phyloP scores from a whole-genome alignment of 64 coral and sea anemone genomes.

The Montipora foliosa region DNA sequence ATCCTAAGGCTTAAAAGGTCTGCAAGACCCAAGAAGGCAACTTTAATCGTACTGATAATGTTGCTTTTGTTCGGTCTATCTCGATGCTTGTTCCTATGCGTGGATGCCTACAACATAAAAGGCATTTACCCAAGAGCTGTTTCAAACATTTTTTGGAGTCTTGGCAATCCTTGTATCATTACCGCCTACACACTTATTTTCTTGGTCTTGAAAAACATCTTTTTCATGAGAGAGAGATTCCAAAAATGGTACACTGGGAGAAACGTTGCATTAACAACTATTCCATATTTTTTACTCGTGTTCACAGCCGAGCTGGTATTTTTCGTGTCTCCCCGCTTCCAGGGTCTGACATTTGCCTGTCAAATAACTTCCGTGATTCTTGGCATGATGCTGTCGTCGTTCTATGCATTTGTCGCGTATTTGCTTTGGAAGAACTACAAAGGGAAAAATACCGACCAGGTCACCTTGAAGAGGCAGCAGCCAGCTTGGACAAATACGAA shows the following conservation, averaged over 20 bases:
- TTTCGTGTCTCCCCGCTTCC: slow-evolving; percentile 14
- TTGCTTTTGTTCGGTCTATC: slow-evolving; percentile 52
- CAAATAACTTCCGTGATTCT: slow-evolving; percentile 52
- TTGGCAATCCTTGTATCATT: slow-evolving; percentile 64
- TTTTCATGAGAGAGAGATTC: slow-evolving; percentile 68
- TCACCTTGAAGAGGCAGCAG: neutral
- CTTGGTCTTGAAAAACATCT: slow-evolving; percentile 69
- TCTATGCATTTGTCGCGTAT: slow-evolving; percentile 59
- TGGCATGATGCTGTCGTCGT: slow-evolving; percentile 29
- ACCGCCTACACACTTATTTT: slow-evolving; percentile 64
- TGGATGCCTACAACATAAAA: slow-evolving; percentile 66
- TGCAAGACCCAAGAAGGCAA: slow-evolving; percentile 27
- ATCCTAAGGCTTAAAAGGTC: neutral
- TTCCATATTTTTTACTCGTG: slow-evolving; percentile 62
- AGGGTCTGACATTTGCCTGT: slow-evolving; percentile 57
- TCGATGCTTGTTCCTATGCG: slow-evolving; percentile 39
- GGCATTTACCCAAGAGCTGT: slow-evolving; percentile 35
- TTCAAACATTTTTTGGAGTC: slow-evolving; percentile 47
- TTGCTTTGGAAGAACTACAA: slow-evolving; percentile 69
- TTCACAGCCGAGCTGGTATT: slow-evolving; percentile 54
- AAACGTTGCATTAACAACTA: slow-evolving; percentile 44
- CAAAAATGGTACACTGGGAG: slow-evolving; percentile 69
- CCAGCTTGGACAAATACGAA: neutral
- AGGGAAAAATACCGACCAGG: neutral
- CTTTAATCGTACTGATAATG: slow-evolving; percentile 32